Conservation (phyloP, 2,113 vertebrate species). For the Leptobrachium leishanense region DNA sequence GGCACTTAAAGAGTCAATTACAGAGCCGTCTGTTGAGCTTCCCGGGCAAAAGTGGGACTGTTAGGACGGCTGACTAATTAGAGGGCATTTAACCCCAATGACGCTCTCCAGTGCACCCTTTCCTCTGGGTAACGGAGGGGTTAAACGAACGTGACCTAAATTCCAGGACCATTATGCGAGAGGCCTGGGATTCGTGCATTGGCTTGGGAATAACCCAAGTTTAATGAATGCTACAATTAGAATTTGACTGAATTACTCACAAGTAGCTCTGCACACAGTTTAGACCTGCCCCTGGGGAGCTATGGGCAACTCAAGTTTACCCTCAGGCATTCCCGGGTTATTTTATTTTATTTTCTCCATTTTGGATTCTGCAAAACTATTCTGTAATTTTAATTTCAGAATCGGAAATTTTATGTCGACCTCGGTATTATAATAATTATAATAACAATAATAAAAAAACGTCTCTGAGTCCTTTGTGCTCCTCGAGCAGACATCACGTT, state of each 20-base stretch:
- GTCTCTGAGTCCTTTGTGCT: no score
- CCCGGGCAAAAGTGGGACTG: not conserved
- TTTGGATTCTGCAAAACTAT: conserved; percentile 74
- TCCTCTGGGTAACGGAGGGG: conserved; percentile 18
- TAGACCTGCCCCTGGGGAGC: conserved; percentile 78
- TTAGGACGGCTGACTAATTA: not conserved
- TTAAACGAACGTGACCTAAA: conserved; percentile 70
- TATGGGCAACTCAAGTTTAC: conserved; percentile 83
- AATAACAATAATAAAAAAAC: not conserved
- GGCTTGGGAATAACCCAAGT: conserved; percentile 80
- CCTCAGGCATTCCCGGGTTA: conserved; percentile 76
- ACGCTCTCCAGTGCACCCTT: not conserved
- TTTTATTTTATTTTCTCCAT: conserved; percentile 44
- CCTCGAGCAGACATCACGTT: no score
- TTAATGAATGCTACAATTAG: conserved; percentile 88
- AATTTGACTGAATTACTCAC: conserved; percentile 85
- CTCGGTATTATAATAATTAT: conserved; percentile 31
- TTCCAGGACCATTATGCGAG: conserved; percentile 70
- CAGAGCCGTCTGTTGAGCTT: no score
- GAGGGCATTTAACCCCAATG: not conserved
- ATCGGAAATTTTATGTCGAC: conserved; percentile 43
- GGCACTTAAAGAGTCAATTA: no score
- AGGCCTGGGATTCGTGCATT: conserved; percentile 68
- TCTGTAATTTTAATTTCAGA: conserved; percentile 52
- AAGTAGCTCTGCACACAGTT: conserved; percentile 79